These are phyloP conservation scores for Champsocephalus gunnari DNA, from an alignment of 2,797 vertebrate genomes.

Conservation along the genomic window DNA sequence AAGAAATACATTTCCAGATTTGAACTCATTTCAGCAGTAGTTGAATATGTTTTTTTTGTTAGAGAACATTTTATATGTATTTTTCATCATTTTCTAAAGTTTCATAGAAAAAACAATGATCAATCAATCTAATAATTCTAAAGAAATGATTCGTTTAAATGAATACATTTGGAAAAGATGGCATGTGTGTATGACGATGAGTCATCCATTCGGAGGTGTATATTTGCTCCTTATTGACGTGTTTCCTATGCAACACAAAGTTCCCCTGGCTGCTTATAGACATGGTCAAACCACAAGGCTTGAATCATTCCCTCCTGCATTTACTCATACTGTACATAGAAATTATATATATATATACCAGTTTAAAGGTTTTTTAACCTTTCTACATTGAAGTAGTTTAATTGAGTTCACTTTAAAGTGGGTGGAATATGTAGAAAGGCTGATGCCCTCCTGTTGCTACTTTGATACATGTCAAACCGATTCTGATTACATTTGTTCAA, in stretches of 20 bases:
- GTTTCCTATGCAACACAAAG: conserved; percentile 31
- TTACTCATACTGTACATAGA: not conserved
- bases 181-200: conserved; percentile 21
- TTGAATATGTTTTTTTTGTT: not conserved
- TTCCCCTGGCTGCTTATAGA: conserved; percentile 23
- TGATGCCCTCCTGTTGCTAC: not conserved
- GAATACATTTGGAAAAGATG: conserved; percentile 25
- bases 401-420: not conserved
- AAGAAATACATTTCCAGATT: not conserved
- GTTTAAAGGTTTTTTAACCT: not conserved
- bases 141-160: not conserved
- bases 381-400: no score
- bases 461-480: not conserved
- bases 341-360: no score
- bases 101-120: not conserved
- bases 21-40: not conserved
- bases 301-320: conserved; percentile 15
- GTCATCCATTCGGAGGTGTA: conserved; percentile 32
- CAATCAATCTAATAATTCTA: not conserved
- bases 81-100: not conserved
- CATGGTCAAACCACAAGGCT: not conserved
- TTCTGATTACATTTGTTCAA: not conserved
- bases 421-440: not conserved
- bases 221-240: conserved; percentile 31
- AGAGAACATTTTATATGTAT: not conserved